phyloP scores from a whole-genome alignment of 2,888 invertebrate genomes.

The Drosophila lutescens region DNA sequence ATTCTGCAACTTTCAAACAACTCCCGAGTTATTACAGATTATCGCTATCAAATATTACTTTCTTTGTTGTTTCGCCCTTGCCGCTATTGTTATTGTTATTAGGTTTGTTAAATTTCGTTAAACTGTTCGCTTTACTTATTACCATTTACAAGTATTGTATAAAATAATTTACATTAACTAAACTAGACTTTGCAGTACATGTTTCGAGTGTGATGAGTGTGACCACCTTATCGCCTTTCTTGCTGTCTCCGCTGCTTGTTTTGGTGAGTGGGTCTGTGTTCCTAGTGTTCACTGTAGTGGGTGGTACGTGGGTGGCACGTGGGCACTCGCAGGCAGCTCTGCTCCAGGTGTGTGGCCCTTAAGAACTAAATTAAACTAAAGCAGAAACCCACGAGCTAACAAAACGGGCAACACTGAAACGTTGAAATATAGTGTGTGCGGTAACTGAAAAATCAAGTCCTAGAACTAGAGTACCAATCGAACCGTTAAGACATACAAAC shows the following conservation, averaged over 20 bases:
- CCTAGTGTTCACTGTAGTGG: slow-evolving; percentile 18
- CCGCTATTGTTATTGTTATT: slow-evolving; percentile 20
- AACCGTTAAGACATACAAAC: slow-evolving; percentile 34
- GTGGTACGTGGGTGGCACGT: slow-evolving; percentile 12
- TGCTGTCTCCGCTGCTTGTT: background rate
- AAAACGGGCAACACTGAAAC: slow-evolving; percentile 36
- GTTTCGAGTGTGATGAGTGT: slow-evolving; percentile 46
- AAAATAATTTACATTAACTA: slow-evolving; percentile 78
- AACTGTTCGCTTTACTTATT: slow-evolving; percentile 43
- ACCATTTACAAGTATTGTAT: slow-evolving; percentile 68
- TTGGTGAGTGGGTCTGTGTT: slow-evolving; percentile 17
- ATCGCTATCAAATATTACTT: slow-evolving; percentile 37
- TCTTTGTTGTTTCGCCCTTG: slow-evolving; percentile 34
- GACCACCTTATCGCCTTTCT: slow-evolving; percentile 17
- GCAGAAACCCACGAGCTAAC: slow-evolving; percentile 39
- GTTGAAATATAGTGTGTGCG: slow-evolving; percentile 34
- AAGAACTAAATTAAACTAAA: slow-evolving; percentile 73
- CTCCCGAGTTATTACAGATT: slow-evolving; percentile 69
- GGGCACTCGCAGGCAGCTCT: slow-evolving; percentile 52
- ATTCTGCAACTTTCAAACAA: slow-evolving; percentile 53
- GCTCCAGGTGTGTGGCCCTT: slow-evolving; percentile 64
- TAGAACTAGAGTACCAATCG: slow-evolving; percentile 46
- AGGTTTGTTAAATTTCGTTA: slow-evolving; percentile 63
- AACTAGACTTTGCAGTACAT: slow-evolving; percentile 57
- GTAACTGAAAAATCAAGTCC: slow-evolving; percentile 35